Evolutionary conservation across 2,113 vertebrate genomes (phyloP).

Genomic region (Calcarius ornatus): DNA sequence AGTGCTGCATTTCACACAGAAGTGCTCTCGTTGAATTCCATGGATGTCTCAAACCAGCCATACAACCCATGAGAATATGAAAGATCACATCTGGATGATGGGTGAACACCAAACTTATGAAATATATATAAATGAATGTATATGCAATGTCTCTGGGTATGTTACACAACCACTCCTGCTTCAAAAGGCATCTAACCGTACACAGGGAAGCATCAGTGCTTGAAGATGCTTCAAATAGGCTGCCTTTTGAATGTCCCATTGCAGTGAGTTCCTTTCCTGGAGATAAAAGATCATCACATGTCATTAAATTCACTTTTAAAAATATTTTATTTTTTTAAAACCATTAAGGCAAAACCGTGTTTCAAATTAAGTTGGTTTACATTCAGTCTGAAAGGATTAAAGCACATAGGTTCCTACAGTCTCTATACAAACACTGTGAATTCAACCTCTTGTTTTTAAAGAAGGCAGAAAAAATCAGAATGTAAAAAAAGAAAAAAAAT

Average conservation of each 20-base stretch:
- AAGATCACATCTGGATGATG: background rate
- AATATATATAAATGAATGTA: background rate
- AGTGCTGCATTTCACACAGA: background rate
- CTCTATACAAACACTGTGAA: conserved; percentile 40
- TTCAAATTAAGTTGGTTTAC: conserved; percentile 71
- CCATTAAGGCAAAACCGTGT: conserved; percentile 72
- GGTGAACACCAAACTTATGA: background rate
- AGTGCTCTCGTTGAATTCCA: background rate
- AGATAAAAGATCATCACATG: background rate
- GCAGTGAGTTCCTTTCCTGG: background rate
- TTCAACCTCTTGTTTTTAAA: conserved; percentile 19
- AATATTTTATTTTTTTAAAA: conserved; percentile 76
- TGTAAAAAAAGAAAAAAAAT: background rate
- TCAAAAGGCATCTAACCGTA: background rate
- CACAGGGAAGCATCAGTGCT: background rate
- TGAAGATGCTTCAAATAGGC: background rate
- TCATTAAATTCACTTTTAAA: conserved; percentile 52
- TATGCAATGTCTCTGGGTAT: background rate
- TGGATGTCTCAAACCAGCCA: background rate
- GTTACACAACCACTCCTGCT: background rate
- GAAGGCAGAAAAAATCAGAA: background rate
- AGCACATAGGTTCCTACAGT: conserved; percentile 33
- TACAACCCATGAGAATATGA: background rate
- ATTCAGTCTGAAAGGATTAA: conserved; percentile 72
- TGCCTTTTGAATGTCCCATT: background rate